These are phyloP conservation scores for Puffinus mauretanicus DNA, from an alignment of 2,113 vertebrate genomes.

Conservation along the genomic window DNA sequence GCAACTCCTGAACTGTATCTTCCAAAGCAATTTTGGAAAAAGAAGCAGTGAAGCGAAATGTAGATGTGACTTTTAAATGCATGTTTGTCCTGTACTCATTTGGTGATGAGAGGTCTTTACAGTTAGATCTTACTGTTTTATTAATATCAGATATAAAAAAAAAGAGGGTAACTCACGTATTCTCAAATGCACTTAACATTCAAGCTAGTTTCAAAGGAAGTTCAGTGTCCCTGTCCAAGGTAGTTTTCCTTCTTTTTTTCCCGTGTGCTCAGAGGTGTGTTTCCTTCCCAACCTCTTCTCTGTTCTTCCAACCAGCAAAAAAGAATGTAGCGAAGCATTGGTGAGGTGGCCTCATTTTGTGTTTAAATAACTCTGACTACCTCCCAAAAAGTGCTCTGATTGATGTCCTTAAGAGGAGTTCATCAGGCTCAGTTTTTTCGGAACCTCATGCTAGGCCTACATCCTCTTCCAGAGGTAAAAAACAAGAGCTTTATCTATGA, in stretches of 20 bases:
- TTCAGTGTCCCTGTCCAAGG: background rate
- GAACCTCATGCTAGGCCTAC: background rate
- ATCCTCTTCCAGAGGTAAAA: background rate
- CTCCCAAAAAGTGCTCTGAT: slow-evolving; percentile 25
- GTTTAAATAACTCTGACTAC: slow-evolving; percentile 9
- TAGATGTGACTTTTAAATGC: background rate
- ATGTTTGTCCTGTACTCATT: background rate
- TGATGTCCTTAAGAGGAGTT: background rate
- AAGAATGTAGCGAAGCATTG: slow-evolving; percentile 51
- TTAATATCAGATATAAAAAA: background rate
- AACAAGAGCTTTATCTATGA: background rate
- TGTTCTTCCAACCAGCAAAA: slow-evolving; percentile 32
- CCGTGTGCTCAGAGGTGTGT: background rate
- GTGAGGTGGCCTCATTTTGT: background rate
- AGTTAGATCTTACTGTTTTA: background rate
- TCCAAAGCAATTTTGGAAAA: background rate
- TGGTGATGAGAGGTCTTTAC: background rate
- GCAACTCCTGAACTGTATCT: background rate
- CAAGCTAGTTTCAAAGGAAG: background rate
- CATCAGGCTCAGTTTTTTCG: background rate
- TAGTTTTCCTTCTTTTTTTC: background rate
- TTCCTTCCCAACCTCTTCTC: background rate
- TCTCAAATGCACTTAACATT: background rate
- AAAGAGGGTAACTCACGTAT: background rate
- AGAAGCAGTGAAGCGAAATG: background rate